Evolutionary conservation across 1,140 invertebrate species (phyloP), one percentile per base, ranked within the genome.

Genomic region (Cotesia glomerata): DNA sequence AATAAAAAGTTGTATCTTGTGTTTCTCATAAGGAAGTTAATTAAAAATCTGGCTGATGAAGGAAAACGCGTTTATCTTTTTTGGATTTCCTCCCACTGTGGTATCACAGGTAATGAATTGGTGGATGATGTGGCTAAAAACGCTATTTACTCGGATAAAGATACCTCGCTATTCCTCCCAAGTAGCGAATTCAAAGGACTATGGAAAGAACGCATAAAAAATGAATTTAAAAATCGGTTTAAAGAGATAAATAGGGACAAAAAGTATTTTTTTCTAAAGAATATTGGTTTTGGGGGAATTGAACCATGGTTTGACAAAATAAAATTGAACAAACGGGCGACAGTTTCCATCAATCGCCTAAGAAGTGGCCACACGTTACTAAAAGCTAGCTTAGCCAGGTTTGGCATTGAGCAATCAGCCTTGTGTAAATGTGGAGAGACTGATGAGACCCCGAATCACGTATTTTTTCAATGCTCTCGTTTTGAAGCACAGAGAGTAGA

Each of bases 391-490:
- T 69, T 69, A 39, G 5, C 8, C 13, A 54, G 67, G n/a, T 39
- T 59, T 59, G 59, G n/a, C 45, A 69, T 69, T 36, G 34, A 16
- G 34, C n/a, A 54, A 7, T 69, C 54, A 26, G 52, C 67, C 26
- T 32, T 2, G 49, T 69, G 34, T 16, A 35, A 52, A n/a, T 59
- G 67, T 26, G 64, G 64, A 2, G 34, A 14, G 9, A 26, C 32
- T 16, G 52, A 66, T 18, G 64, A 66, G n/a, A 66, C 64, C 3
- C n/a, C 67, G 32, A 59, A 69, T 26, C 34, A 69, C 34, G 39
- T 69, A 18, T 69, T 69, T 59, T 69, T 54, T 54, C 32, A 59
- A 39, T 69, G 52, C 49, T 58, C 67, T 59, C 64, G 64, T 4
- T 66, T 66, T 26, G 64, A 66, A 11, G 16, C 18, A 4, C 64